phyloP scores from a whole-genome alignment of 2,113 vertebrate genomes.

The Setophaga kirtlandii region DNA sequence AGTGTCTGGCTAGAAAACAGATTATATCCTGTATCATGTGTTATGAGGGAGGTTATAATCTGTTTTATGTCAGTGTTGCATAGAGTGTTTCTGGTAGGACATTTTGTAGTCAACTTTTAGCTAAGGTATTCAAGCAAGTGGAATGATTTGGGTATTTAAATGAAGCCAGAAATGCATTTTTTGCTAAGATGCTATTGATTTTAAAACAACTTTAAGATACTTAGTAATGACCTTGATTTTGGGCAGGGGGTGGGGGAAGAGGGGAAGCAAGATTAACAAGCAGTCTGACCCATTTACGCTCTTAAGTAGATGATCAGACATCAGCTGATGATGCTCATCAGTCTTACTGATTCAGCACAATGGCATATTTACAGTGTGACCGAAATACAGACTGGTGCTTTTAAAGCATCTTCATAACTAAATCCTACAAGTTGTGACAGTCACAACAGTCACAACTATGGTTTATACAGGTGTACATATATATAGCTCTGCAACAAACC shows the following conservation, averaged over 20 bases:
- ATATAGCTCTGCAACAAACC: neutral
- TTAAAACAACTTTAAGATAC: neutral
- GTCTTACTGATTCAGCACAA: conserved; percentile 26
- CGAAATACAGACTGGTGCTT: neutral
- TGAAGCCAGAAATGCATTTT: neutral
- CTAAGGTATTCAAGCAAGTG: neutral
- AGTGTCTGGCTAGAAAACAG: neutral
- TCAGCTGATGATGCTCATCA: conserved; percentile 25
- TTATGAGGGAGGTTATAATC: neutral
- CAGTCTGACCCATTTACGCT: conserved; percentile 50
- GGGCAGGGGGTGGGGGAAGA: neutral
- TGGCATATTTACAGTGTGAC: neutral
- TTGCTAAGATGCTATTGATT: neutral
- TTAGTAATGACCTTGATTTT: neutral
- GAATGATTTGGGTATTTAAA: neutral
- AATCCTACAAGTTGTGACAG: neutral
- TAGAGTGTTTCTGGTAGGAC: neutral
- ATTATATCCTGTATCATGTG: neutral
- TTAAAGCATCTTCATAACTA: neutral
- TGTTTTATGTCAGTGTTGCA: neutral
- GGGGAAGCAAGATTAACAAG: conserved; percentile 4
- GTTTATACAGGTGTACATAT: neutral
- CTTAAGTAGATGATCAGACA: conserved; percentile 56
- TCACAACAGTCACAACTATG: neutral
- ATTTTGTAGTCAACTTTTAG: neutral